phyloP scores from a whole-genome alignment of 1,140 invertebrate genomes.

The Drosophila kepulauana region DNA sequence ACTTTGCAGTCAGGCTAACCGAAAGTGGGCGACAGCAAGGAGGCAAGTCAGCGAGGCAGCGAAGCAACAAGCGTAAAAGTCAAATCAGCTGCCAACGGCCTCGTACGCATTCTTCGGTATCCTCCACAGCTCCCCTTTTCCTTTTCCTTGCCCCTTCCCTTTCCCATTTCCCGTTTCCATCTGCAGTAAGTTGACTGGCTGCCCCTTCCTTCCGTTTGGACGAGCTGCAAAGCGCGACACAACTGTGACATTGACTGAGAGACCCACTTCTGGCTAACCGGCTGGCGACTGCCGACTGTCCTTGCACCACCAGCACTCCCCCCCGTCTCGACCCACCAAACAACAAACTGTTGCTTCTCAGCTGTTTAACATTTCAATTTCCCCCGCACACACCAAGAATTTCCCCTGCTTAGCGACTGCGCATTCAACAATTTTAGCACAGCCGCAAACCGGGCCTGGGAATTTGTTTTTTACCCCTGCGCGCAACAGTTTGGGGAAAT shows the following conservation, averaged over 20 bases:
- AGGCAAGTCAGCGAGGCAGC: neutral
- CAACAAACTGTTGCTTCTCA: conserved; percentile 82
- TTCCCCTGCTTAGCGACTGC: conserved; percentile 51
- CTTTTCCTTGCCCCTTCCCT: neutral
- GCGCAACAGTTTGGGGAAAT: conserved; percentile 77
- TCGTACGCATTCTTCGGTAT: conserved; percentile 25
- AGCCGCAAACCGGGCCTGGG: conserved; percentile 36
- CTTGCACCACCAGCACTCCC: conserved; percentile 19
- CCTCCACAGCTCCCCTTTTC: neutral
- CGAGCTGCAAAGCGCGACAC: conserved; percentile 25
- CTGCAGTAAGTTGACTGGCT: neutral
- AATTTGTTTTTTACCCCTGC: conserved; percentile 49
- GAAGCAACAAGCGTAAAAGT: conserved; percentile 71
- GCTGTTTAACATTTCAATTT: conserved; percentile 54
- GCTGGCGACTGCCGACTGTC: conserved; percentile 31
- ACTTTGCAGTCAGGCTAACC: conserved; percentile 38
- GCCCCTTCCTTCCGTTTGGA: conserved; percentile 9
- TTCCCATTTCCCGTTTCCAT: neutral
- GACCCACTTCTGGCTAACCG: conserved; percentile 73
- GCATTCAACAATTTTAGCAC: conserved; percentile 55
- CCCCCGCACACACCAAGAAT: neutral
- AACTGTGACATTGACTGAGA: conserved; percentile 79
- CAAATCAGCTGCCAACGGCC: conserved; percentile 66
- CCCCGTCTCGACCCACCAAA: conserved; percentile 13
- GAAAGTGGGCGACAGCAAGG: neutral